Evolutionary conservation across 2,797 vertebrate species (phyloP), one percentile per base, ranked within the genome.

Genomic region (Vultur gryphus): DNA sequence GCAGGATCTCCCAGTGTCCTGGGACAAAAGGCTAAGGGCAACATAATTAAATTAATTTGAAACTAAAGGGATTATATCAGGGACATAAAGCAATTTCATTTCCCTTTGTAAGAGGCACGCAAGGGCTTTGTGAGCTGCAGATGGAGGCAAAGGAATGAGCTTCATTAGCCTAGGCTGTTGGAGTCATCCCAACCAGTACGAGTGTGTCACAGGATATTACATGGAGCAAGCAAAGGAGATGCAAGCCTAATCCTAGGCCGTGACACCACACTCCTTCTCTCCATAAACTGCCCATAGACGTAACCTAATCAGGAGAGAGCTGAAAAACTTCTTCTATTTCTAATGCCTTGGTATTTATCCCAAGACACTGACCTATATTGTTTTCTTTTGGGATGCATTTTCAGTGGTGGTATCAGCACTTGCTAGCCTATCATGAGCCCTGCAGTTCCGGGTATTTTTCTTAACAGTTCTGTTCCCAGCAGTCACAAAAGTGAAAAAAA

Each of bases 81-180:
- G 51, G 39, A 33, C 41, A 28, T 19, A 69, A 13, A 4, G 16
- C 15, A 21, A 44, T 59, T 65, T 46, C 43, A 18, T 80, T 83
- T 69, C 41, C 26, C 0, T 0, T n/a, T 75, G 29, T 41, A 82
- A 37, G 21, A 65, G 44, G 28, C 13, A 6, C 4, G 13, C 4
- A 31, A 76, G 12, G 10, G 37, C 17, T 58, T 51, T 52, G 31
- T 43, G 69, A 49, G 39, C 28, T 62, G 55, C n/a, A 73, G 76
- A n/a, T 6, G 10, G 46, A 57, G 44, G 58, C 13, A n/a, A 83
- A 86, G 31, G 41, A n/a, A 44, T 15, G n/a, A 55, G 16, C 46
- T 92, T 29, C 31, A 9, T 29, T 25, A 64, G 6, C 11, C 17
- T 7, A 10, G n/a, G 46, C 18, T 48, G 15, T 5, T 75, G 39